Evolutionary conservation across 1,140 invertebrate species (phyloP).

Genomic region (Drosophila parvula): DNA sequence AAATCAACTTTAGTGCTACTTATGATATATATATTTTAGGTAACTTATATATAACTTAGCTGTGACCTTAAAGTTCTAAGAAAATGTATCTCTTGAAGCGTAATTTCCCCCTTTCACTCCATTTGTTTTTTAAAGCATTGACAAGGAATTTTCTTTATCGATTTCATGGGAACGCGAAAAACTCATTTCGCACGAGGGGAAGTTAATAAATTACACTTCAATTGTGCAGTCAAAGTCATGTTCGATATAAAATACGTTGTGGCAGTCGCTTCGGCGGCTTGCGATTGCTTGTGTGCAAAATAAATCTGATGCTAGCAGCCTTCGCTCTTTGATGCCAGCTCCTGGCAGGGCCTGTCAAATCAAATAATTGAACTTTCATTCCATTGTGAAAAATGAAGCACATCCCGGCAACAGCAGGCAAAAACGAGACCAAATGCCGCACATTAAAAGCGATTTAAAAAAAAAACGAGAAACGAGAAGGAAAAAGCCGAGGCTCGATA

Average conservation of each 20-base stretch:
- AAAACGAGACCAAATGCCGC: constrained; percentile 63
- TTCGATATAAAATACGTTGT: constrained; percentile 59
- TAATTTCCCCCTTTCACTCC: neutral
- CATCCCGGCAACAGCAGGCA: constrained; percentile 32
- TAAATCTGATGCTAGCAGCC: constrained; percentile 45
- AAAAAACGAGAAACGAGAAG: neutral
- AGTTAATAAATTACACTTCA: constrained; percentile 75
- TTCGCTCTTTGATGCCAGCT: constrained; percentile 45
- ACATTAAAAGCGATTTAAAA: constrained; percentile 74
- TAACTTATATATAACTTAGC: neutral
- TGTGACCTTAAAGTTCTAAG: neutral
- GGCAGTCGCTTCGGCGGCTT: constrained; percentile 27
- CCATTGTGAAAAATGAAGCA: constrained; percentile 78
- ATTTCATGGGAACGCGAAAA: constrained; percentile 28
- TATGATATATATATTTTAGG: neutral
- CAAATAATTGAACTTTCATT: constrained; percentile 81
- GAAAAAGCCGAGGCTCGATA: constrained; percentile 30
- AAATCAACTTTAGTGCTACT: neutral
- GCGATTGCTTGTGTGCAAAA: constrained; percentile 30
- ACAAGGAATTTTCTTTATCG: constrained; percentile 23
- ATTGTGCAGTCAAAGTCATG: constrained; percentile 70
- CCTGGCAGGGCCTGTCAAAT: constrained; percentile 69
- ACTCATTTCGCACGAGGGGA: constrained; percentile 45
- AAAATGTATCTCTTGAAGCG: neutral
- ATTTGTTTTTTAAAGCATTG: constrained; percentile 1